A percentile compares a stretch with the other conserved stretches of the same genome.
Conservation (phyloP, 2,888 invertebrate species). For the Opisthograptis luteolata region DNA sequence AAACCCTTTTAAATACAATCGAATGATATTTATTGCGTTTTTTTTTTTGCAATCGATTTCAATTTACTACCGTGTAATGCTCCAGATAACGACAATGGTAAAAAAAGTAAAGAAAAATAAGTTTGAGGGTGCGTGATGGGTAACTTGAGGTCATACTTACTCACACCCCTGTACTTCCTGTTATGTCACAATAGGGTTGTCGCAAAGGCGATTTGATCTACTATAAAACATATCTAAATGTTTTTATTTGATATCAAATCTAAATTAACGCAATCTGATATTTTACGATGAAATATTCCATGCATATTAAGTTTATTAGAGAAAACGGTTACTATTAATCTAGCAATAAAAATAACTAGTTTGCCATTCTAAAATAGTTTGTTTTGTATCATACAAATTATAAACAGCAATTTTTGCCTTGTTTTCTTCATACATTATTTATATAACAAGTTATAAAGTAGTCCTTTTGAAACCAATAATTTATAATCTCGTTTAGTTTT, state of each 20-base stretch:
- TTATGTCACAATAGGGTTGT: conserved; percentile 60
- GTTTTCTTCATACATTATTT: conserved; percentile 2
- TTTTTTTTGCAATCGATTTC: conserved; percentile 63
- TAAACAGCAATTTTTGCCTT: background rate
- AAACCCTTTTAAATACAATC: conserved; percentile 81
- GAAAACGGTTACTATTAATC: conserved; percentile 36
- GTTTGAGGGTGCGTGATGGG: conserved; percentile 71
- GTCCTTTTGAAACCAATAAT: conserved; percentile 11
- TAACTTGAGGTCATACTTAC: conserved; percentile 82
- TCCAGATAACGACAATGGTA: conserved; percentile 70
- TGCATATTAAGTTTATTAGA: conserved; percentile 38
- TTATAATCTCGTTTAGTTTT: background rate
- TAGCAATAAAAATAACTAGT: conserved; percentile 23
- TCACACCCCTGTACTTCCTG: conserved; percentile 83
- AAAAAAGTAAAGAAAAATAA: conserved; percentile 46
- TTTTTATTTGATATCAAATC: conserved; percentile 5
- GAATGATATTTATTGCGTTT: conserved; percentile 82
- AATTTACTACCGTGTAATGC: conserved; percentile 69
- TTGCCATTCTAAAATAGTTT: conserved; percentile 23
- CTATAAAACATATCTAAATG: background rate
- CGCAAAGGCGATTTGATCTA: conserved; percentile 32
- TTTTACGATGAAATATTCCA: conserved; percentile 38
- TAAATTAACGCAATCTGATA: conserved; percentile 20
- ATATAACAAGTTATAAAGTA: conserved; percentile 7
- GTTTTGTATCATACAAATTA: conserved; percentile 7